A percentile compares a stretch with the other conserved stretches of the same genome.
phyloP scores from a whole-genome alignment of 2,113 vertebrate genomes.

The Trachemys scripta region DNA sequence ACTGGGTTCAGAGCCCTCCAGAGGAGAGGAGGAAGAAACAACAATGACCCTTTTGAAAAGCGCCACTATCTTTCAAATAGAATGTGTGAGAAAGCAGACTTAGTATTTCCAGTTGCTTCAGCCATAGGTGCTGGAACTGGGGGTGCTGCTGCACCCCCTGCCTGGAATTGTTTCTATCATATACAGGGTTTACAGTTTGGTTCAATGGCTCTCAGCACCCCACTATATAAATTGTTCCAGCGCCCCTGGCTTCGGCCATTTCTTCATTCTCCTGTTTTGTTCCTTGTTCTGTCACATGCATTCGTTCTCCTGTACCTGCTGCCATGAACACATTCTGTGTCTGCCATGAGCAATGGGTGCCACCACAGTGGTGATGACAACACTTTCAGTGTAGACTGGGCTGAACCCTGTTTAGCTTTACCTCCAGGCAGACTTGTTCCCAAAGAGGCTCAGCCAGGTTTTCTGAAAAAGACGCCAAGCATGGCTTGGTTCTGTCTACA shows the following conservation, averaged over 20 bases:
- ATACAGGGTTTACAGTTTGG: too few species aligned
- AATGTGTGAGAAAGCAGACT: neutral
- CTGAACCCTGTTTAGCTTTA: neutral
- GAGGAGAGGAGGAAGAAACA: neutral
- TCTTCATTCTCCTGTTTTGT: neutral
- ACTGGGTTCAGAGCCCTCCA: neutral
- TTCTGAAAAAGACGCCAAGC: neutral
- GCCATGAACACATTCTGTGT: neutral
- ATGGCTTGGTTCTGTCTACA: neutral
- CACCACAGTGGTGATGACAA: neutral
- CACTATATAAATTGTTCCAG: too few species aligned
- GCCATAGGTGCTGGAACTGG: neutral
- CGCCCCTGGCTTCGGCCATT: neutral
- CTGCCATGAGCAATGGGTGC: neutral
- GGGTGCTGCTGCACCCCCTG: too few species aligned
- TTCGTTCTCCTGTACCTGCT: neutral
- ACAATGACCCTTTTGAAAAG: neutral
- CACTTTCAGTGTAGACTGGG: neutral
- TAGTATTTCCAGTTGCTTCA: neutral
- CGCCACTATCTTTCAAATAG: neutral
- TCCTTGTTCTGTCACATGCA: neutral
- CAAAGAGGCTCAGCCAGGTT: neutral
- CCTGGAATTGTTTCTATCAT: too few species aligned
- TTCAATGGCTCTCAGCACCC: too few species aligned
- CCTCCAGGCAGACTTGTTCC: neutral